These are phyloP conservation scores for Toxostoma redivivum DNA, from an alignment of 2,113 vertebrate species.

Conservation along the genomic window DNA sequence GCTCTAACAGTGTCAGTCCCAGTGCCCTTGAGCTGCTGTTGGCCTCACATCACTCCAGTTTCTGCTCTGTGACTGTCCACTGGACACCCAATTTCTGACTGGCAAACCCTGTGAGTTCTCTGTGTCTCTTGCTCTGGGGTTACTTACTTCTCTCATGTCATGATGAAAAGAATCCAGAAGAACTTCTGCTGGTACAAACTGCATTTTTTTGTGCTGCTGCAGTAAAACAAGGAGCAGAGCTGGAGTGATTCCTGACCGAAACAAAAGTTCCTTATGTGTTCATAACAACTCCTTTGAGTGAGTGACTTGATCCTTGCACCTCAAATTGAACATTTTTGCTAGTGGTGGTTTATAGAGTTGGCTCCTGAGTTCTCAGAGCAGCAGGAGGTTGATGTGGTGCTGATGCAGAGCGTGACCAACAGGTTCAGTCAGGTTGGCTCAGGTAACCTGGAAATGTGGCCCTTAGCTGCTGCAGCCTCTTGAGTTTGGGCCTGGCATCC, in stretches of 20 bases:
- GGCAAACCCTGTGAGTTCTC: background rate
- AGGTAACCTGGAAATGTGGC: background rate
- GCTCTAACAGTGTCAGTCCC: background rate
- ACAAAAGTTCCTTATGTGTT: background rate
- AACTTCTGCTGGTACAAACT: background rate
- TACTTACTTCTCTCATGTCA: background rate
- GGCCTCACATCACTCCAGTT: background rate
- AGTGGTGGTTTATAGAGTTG: background rate
- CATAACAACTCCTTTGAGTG: background rate
- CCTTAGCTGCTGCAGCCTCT: background rate
- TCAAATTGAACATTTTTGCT: background rate
- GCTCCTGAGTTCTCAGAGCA: background rate
- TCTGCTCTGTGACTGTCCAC: background rate
- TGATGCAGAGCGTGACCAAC: background rate
- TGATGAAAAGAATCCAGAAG: background rate
- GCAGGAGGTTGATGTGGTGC: background rate
- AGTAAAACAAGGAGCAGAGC: background rate
- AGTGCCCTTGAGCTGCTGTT: background rate
- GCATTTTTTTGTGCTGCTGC: background rate
- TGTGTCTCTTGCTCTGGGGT: background rate
- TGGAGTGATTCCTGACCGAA: background rate
- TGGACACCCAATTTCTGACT: background rate
- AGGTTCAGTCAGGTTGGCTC: background rate
- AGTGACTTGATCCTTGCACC: background rate
- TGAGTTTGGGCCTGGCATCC: background rate